A percentile compares a stretch with the other conserved stretches of the same genome.
phyloP scores from a whole-genome alignment of 2,888 invertebrate species.

The Lasiommata megera region DNA sequence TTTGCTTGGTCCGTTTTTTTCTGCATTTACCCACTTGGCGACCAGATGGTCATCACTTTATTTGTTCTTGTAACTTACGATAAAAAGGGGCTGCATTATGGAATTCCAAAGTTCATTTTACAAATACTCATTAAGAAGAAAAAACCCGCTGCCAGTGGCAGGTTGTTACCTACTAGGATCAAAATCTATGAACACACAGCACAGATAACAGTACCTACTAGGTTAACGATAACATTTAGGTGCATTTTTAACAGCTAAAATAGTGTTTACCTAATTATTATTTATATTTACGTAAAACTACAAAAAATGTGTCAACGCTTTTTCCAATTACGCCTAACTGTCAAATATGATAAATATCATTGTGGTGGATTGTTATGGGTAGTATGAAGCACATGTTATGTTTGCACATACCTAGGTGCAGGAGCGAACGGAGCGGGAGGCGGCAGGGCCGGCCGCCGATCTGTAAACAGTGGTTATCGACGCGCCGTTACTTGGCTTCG shows the following conservation, averaged over 20 bases:
- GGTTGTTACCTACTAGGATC: no score
- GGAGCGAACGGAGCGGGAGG: conserved; percentile 69
- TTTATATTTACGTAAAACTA: no score
- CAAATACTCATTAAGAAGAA: no score
- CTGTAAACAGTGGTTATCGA: conserved; percentile 79
- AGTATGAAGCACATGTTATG: conserved; percentile 54
- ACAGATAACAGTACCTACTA: no score
- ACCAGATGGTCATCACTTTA: conserved; percentile 69
- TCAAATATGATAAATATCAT: no score
- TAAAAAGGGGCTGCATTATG: neutral
- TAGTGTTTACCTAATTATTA: no score
- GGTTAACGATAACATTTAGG: no score
- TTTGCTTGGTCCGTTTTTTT: conserved; percentile 25
- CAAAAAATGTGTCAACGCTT: no score
- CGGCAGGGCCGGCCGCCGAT: conserved; percentile 75
- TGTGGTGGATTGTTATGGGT: conserved; percentile 51
- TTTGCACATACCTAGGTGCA: conserved; percentile 65
- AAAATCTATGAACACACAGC: no score
- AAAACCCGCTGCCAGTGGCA: no score
- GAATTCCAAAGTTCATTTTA: neutral
- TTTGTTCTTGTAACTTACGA: conserved; percentile 37
- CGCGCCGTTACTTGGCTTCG: conserved; percentile 74
- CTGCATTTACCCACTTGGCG: conserved; percentile 55
- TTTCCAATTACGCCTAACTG: no score
- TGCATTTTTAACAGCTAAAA: no score